Conservation (phyloP, 2,797 vertebrate species). For the Coregonus sp. region DNA sequence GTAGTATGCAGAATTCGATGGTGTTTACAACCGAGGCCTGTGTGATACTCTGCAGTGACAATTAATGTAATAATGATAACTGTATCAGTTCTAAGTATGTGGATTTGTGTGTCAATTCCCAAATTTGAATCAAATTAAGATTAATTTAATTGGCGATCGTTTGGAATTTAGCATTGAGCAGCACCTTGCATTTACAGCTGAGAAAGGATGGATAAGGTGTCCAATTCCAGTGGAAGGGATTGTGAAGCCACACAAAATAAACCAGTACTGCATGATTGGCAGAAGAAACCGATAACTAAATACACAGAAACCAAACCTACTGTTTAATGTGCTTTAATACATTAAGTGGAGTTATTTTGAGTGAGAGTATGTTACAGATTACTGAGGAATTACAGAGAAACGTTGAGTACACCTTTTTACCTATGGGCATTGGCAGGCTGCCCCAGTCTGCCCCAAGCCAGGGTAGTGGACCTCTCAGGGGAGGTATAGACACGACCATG, state of each 20-base stretch:
- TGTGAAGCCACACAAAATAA: background rate
- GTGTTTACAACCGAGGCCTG: too few relatives aligned
- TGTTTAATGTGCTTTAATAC: background rate
- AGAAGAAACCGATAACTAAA: background rate
- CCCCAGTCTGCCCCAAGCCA: constrained; percentile 48
- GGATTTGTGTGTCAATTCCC: background rate
- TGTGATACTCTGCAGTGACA: background rate
- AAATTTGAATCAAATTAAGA: background rate
- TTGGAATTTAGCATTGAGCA: too few relatives aligned
- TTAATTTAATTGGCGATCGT: background rate
- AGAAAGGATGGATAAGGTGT: background rate
- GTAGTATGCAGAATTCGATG: background rate
- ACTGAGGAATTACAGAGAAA: background rate
- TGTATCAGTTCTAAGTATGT: background rate
- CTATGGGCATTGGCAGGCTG: constrained; percentile 7
- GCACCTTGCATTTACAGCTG: background rate
- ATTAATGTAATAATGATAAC: background rate
- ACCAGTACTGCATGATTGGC: background rate
- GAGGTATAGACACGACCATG: constrained; percentile 54
- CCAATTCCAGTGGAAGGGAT: background rate
- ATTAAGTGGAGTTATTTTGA: background rate
- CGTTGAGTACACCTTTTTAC: constrained; percentile 21
- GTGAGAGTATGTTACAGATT: background rate
- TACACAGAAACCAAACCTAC: background rate
- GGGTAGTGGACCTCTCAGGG: constrained; percentile 41